Percentiles rank a stretch among this genome's conserved stretches.
phyloP scores from a whole-genome alignment of 1,140 invertebrate genomes.

The Drosophila orena region DNA sequence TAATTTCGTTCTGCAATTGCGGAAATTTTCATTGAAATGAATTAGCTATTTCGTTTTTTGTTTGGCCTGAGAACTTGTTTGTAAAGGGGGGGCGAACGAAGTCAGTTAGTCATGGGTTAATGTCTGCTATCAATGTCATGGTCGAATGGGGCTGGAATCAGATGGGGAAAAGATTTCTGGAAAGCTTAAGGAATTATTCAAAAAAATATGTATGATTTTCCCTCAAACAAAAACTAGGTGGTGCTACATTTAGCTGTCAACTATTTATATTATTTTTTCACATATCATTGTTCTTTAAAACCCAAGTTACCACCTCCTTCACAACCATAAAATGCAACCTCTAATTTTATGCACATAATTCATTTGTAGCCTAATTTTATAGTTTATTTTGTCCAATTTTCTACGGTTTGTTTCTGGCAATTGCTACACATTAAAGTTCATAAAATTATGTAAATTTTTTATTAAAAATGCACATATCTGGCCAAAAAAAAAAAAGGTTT shows the following conservation, averaged over 20 bases:
- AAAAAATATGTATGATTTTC: background rate
- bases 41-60: conserved; percentile 52
- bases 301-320: conserved; percentile 10
- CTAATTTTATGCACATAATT: conserved; percentile 49
- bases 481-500: conserved; percentile 25
- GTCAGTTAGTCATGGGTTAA: conserved; percentile 54
- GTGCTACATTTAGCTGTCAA: no score
- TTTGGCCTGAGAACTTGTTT: conserved; percentile 36
- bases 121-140: conserved; percentile 72
- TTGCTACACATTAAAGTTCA: conserved; percentile 51
- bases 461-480: conserved; percentile 43
- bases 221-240: no score
- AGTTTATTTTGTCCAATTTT: conserved; percentile 73
- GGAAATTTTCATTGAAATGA: conserved; percentile 82
- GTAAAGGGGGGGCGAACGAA: conserved; percentile 5
- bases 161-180: background rate
- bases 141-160: conserved; percentile 32
- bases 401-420: conserved; percentile 78
- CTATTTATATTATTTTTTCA: no score
- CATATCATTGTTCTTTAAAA: conserved; percentile 7
- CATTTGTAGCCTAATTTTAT: conserved; percentile 51
- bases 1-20: conserved; percentile 73
- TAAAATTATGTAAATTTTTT: conserved; percentile 73
- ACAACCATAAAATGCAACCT: conserved; percentile 2
- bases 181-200: conserved; percentile 1